A percentile compares a stretch with the other conserved stretches of the same genome.
Evolutionary conservation across 1,140 invertebrate genomes (phyloP).

Genomic region (Drosophila nasuta): DNA sequence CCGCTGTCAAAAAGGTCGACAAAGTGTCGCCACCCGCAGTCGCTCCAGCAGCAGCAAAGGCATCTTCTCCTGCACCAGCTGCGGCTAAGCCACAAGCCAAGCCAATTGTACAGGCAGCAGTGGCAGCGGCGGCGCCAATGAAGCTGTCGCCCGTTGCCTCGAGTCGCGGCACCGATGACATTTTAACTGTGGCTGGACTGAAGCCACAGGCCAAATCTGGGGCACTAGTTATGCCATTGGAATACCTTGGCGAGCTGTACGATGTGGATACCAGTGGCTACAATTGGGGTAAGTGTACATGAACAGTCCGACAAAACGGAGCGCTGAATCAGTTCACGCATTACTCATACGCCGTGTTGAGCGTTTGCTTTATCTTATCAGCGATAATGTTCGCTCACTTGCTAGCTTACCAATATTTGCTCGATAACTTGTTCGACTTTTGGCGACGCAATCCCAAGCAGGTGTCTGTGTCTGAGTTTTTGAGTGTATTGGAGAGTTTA

Average conservation of each 20-base stretch:
- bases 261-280: slow-evolving; percentile 74
- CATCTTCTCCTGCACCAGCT: not conserved
- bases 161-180: slow-evolving; percentile 68
- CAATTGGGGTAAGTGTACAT: slow-evolving; percentile 75
- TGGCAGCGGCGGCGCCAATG: not conserved
- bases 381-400: not conserved
- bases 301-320: not conserved
- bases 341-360: slow-evolving; percentile 69
- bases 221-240: slow-evolving; percentile 61
- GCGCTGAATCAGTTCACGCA: slow-evolving; percentile 61
- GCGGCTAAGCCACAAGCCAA: slow-evolving; percentile 5
- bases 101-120: slow-evolving; percentile 11
- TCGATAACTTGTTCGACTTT: slow-evolving; percentile 74
- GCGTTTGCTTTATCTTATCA: slow-evolving; percentile 64
- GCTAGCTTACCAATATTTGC: slow-evolving; percentile 75
- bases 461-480: slow-evolving; percentile 15
- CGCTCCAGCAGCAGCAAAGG: slow-evolving; percentile 4
- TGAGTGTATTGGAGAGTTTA: slow-evolving; percentile 14
- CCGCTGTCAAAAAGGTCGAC: slow-evolving; percentile 42
- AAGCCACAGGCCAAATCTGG: slow-evolving; percentile 65
- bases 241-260: slow-evolving; percentile 75
- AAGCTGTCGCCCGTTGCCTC: slow-evolving; percentile 50
- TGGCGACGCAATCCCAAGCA: slow-evolving; percentile 39
- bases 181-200: slow-evolving; percentile 64
- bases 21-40: slow-evolving; percentile 1